phyloP scores from a whole-genome alignment of 2,888 invertebrate genomes.

The Meandrusa payeni region DNA sequence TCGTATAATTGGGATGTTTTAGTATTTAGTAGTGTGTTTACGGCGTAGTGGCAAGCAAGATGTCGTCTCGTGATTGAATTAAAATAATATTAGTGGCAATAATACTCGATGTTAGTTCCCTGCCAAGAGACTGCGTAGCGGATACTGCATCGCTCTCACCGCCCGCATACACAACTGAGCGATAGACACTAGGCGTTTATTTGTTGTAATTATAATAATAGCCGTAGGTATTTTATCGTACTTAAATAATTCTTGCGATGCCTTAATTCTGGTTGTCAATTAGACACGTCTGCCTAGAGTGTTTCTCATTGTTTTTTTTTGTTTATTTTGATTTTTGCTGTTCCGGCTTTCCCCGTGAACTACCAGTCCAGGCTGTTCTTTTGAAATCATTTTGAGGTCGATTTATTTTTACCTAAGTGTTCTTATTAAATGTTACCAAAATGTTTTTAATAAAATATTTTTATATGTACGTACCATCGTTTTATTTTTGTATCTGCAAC shows the following conservation, averaged over 20 bases:
- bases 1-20: conserved; percentile 81
- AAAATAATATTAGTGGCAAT: conserved; percentile 71
- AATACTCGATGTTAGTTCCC: conserved; percentile 73
- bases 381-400: conserved; percentile 81
- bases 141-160: conserved; percentile 29
- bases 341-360: conserved; percentile 80
- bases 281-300: conserved; percentile 80
- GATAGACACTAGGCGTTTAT: conserved; percentile 71
- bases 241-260: conserved; percentile 82
- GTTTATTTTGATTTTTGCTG: conserved; percentile 76
- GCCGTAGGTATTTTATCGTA: conserved; percentile 80
- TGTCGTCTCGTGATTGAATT: conserved; percentile 69
- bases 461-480: conserved; percentile 70
- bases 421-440: conserved; percentile 83
- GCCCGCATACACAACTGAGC: conserved; percentile 50
- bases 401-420: conserved; percentile 83
- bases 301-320: conserved; percentile 80
- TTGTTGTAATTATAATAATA: conserved; percentile 81
- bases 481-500: conserved; percentile 42
- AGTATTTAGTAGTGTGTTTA: conserved; percentile 75
- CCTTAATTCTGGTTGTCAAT: conserved; percentile 83
- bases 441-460: conserved; percentile 83
- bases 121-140: conserved; percentile 51
- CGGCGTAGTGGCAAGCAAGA: conserved; percentile 67
- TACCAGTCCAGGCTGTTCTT: conserved; percentile 82